Evolutionary conservation across 2,888 invertebrate species (phyloP).

Genomic region (Phanerotoma sp.): DNA sequence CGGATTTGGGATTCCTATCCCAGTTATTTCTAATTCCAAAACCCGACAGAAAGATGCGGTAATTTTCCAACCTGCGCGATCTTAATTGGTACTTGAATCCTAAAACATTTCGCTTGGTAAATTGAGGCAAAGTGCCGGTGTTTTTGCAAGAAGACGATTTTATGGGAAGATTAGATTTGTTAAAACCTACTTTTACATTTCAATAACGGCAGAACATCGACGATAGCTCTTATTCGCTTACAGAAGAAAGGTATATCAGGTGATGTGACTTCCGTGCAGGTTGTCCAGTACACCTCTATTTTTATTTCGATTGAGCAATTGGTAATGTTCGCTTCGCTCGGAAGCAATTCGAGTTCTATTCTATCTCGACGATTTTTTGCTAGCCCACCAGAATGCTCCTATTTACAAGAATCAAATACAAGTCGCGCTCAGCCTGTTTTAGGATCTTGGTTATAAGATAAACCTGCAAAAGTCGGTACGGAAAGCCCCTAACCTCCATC

Average conservation of each 20-base stretch:
- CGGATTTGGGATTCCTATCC: too few species aligned
- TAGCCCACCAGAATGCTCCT: not conserved
- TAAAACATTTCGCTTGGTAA: too few species aligned
- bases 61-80: too few species aligned
- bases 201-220: not conserved
- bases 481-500: not conserved
- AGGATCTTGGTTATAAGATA: not conserved
- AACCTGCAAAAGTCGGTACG: not conserved
- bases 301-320: not conserved
- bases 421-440: not conserved
- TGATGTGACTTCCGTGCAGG: not conserved
- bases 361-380: not conserved
- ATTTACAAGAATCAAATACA: not conserved
- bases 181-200: not conserved
- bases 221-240: not conserved
- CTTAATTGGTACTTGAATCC: too few species aligned
- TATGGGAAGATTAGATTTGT: too few species aligned
- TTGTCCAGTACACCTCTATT: not conserved
- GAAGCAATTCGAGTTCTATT: not conserved
- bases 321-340: not conserved
- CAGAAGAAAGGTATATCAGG: not conserved
- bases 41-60: too few species aligned
- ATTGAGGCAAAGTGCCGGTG: too few species aligned
- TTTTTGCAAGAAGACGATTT: too few species aligned
- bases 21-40: too few species aligned